Evolutionary conservation across 2,797 vertebrate genomes (phyloP), one percentile per base, ranked within the genome.

Genomic region (Tragopan temminckii): DNA sequence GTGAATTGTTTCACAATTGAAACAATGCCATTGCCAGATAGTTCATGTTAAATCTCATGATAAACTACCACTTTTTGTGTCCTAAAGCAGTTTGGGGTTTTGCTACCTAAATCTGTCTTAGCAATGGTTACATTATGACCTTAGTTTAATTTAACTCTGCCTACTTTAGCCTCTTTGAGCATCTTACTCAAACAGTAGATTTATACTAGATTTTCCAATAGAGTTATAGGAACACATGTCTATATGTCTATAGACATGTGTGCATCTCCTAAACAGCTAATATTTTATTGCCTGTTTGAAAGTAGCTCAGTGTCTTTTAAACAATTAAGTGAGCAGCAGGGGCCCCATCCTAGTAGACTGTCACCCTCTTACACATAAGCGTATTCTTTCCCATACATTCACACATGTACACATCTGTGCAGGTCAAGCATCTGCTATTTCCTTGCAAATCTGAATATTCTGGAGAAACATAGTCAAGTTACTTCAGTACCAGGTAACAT

Each of bases 1-100:
- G 96, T 91, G 96, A 96, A 94, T 83, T 90, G 80, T 95, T 97
- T 91, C 75, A 80, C 96, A 95, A 96, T 90, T 96, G 94, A 96
- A 97, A 96, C 90, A 95, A 94, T 91, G 70, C 80, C 48, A 4
- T 83, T 80, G 92, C 89, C 95, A 94, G 94, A 94, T 67, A 90
- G 82, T 2, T 23, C 85, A 29, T 80, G 88, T 89, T 95, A 92
- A 91, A 81, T 92, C 79, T 80, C 11, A 63, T 66, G 91, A 95
- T 93, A 68, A 94, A 91, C 80, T 46, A 80, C 63, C 70, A 66
- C 64, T 1, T 89, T 94, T 80, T 77, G 63, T 81, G 89, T 84
- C 90, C 86, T 43, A 23, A 16, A 88, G 89, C 86, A 71, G 25
- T 90, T 35, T 69, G 77, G n/a, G 40, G 7, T 48, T 53, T 83